Evolutionary conservation across 1,140 invertebrate genomes (phyloP).

Genomic region (Trichonephila clavipes): DNA sequence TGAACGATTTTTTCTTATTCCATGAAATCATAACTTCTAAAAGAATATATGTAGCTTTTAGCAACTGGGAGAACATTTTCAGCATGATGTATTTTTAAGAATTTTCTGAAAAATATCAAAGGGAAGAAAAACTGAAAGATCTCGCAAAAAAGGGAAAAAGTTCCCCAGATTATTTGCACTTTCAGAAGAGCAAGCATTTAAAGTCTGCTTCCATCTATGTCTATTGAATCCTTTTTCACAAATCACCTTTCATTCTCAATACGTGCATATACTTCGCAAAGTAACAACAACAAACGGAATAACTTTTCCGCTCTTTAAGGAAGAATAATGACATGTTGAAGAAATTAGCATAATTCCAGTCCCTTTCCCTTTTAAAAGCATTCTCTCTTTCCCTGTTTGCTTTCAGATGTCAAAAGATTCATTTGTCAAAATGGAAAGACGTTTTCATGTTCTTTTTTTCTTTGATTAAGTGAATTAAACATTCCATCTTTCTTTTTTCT

Average conservation of each 20-base stretch:
- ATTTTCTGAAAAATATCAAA: too few species aligned
- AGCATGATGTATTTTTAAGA: too few species aligned
- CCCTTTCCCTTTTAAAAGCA: constrained; percentile 38
- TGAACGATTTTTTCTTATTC: too few species aligned
- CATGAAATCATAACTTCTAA: too few species aligned
- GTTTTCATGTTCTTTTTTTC: constrained; percentile 50
- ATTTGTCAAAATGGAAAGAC: constrained; percentile 58
- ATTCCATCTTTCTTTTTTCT: constrained; percentile 44
- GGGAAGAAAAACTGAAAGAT: too few species aligned
- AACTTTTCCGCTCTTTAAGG: constrained; percentile 26
- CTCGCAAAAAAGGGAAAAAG: too few species aligned
- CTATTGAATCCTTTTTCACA: neutral
- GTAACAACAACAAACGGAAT: constrained; percentile 46
- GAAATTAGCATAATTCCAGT: constrained; percentile 64
- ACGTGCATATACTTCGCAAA: neutral
- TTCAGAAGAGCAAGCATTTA: neutral
- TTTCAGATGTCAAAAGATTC: constrained; percentile 62
- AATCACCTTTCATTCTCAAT: constrained; percentile 30
- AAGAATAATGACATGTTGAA: constrained; percentile 61
- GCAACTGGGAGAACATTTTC: too few species aligned
- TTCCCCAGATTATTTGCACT: too few species aligned
- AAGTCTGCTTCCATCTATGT: neutral
- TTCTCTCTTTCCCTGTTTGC: neutral
- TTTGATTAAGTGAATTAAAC: constrained; percentile 69
- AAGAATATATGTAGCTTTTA: too few species aligned